Base-by-base conservation (phyloP, 2,888 invertebrate genomes). In the Brachyopa scutellaris region DNA sequence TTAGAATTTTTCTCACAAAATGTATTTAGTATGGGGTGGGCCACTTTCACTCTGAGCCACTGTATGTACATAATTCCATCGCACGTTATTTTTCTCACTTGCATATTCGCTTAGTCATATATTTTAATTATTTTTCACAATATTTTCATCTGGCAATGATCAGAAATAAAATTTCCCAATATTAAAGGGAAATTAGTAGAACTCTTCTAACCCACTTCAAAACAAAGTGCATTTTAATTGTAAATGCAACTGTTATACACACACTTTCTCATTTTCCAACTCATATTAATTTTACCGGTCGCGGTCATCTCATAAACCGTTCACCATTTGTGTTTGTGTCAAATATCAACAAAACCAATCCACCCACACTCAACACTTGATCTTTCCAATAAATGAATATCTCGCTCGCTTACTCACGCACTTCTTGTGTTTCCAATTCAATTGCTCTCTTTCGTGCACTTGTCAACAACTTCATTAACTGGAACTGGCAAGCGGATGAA, bases 381-480 rank as follows among this genome's bases (percentile, higher is more conserved):
- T 51, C 9, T n/a, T 61, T 61, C 45, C 61, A 45, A 33, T 23
- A 8, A 33, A 29, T 8, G 5, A 11, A 4, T 8, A 6, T 1
- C 2, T 31, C 11, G 9, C 33, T 59, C 61, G 2, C 21, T 45
- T n/a, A 7, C 21, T 21, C 61, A 47, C 47, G 19, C 33, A 23
- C 8, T 23, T 17, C 9, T 31, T 45, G 17, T 36, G 3, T 11
- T 2, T 19, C 7, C 15, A 23, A 11, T 40, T n/a, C 26, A 13
- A 40, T 26, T 23, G 11, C 19, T 40, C 17, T 59, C 66, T 1
- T 8, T 40, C 40, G 5, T 13, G 36, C 73, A 73, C 73, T 74
- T 79, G 79, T 79, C 47, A 42, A 79, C 49, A 69, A 80, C 29
- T 47, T 29, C 61, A n/a, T 38, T 51, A 38, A 42, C 15, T 61